phyloP scores from a whole-genome alignment of 2,888 invertebrate genomes.

The Pseudeuparius sepicola region DNA sequence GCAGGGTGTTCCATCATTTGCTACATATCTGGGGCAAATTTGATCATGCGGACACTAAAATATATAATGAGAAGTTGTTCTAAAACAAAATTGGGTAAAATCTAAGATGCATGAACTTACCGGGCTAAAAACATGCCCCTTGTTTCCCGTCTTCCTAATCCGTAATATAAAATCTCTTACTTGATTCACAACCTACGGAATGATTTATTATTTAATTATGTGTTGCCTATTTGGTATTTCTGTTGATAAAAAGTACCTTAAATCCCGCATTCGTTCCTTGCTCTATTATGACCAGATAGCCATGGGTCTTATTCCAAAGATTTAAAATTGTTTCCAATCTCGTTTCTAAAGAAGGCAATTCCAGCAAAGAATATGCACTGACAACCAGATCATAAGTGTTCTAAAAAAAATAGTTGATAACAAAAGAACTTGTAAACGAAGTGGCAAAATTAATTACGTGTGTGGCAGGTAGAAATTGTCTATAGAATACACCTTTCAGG shows the following conservation, averaged over 20 bases:
- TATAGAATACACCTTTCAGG: slow-evolving; percentile 55
- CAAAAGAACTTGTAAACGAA: background rate
- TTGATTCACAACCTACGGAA: slow-evolving; percentile 57
- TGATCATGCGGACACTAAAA: slow-evolving; percentile 73
- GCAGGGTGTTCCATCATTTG: slow-evolving; percentile 61
- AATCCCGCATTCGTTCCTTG: slow-evolving; percentile 76
- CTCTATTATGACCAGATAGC: slow-evolving; percentile 76
- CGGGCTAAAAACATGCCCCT: slow-evolving; percentile 65
- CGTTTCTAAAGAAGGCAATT: slow-evolving; percentile 56
- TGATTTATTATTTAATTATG: too few relatives aligned
- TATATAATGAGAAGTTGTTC: too few relatives aligned
- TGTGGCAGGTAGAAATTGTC: slow-evolving; percentile 71
- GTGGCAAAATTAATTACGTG: slow-evolving; percentile 33
- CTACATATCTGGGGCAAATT: slow-evolving; percentile 60
- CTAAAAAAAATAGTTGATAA: slow-evolving; percentile 34
- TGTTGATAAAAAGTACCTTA: slow-evolving; percentile 44
- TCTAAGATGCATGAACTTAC: too few relatives aligned
- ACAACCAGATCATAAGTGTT: slow-evolving; percentile 70
- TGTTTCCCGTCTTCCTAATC: slow-evolving; percentile 34
- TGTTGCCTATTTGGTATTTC: too few relatives aligned
- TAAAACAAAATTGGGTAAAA: too few relatives aligned
- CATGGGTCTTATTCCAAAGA: slow-evolving; percentile 78
- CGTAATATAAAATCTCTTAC: slow-evolving; percentile 71
- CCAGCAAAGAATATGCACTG: slow-evolving; percentile 71
- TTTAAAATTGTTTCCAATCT: slow-evolving; percentile 62